Evolutionary conservation across 2,797 vertebrate genomes (phyloP), one percentile per base, ranked within the genome.

Genomic region (Periophthalmus magnuspinnatus): DNA sequence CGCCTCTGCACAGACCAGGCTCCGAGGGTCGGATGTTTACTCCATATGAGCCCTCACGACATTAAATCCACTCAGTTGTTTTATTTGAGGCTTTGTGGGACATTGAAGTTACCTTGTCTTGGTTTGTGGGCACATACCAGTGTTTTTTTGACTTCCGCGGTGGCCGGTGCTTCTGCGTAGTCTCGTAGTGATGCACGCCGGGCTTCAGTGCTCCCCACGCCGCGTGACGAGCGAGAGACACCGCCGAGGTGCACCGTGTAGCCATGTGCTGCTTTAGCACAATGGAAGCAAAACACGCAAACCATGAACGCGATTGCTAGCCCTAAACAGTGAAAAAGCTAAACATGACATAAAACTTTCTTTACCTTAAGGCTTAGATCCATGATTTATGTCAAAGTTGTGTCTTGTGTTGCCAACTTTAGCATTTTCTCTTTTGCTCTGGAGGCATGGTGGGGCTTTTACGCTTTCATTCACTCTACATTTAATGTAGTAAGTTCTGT

Each of bases 161-260:
- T 79, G 89, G 91, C 89, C 87, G 88, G 91, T 62, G 86, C 87
- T 63, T 83, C 93, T 91, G 89, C 94, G 94, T 93, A 91, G 93
- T 95, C 88, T 94, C 91, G 87, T 95, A 89, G 64, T 83, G 80
- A 85, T 65, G 69, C 87, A 88, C 80, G 83, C 93, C 93, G 92
- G 91, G 81, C 83, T 83, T 61, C 77, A 59, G 85, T 68, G 92
- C 89, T 71, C 76, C 74, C 65, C 67, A 45, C 34, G 89, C 94
- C 93, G 93, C 91, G 83, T 87, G 81, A 88, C 74, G 85, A 68
- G 78, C 74, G 24, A 86, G 87, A 82, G 78, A 85, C 87, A 88
- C 86, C 66, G 81, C 86, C 89, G 84, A 80, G 88, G 89, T 83
- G 80, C 54, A 73, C 73, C 79, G 5, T 33, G 45, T 50, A 65